phyloP scores from a whole-genome alignment of 2,113 vertebrate species.

The Regulus satrapa region DNA sequence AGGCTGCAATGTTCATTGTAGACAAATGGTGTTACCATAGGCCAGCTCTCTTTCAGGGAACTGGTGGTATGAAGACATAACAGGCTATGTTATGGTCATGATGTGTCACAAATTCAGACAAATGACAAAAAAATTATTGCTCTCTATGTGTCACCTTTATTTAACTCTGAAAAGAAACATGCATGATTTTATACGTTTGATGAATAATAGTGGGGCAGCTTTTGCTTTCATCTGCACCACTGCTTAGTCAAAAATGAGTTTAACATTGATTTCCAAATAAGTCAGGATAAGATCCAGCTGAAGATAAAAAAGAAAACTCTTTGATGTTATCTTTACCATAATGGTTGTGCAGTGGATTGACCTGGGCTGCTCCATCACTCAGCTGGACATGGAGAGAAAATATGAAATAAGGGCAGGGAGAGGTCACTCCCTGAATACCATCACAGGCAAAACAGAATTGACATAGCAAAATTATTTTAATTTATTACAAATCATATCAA shows the following conservation, averaged over 20 bases:
- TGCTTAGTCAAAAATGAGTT: neutral
- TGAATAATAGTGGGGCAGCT: neutral
- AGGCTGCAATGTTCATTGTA: neutral
- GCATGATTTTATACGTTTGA: neutral
- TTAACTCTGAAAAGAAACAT: neutral
- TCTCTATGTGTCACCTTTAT: neutral
- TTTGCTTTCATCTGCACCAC: neutral
- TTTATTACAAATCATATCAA: neutral
- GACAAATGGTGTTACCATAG: neutral
- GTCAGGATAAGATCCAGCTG: neutral
- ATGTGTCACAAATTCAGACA: neutral
- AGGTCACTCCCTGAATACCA: neutral
- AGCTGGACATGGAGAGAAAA: neutral
- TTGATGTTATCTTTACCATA: neutral
- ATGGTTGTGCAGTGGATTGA: neutral
- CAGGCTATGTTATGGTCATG: too few relatives aligned
- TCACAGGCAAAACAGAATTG: neutral
- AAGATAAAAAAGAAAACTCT: neutral
- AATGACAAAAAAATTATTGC: neutral
- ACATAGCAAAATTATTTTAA: neutral
- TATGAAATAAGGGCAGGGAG: neutral
- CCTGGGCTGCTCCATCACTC: neutral
- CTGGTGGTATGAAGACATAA: too few relatives aligned
- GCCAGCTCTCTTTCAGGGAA: neutral
- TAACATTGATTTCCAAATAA: neutral